Conservation (phyloP, 2,797 vertebrate species). For the Nannoperca australis region DNA sequence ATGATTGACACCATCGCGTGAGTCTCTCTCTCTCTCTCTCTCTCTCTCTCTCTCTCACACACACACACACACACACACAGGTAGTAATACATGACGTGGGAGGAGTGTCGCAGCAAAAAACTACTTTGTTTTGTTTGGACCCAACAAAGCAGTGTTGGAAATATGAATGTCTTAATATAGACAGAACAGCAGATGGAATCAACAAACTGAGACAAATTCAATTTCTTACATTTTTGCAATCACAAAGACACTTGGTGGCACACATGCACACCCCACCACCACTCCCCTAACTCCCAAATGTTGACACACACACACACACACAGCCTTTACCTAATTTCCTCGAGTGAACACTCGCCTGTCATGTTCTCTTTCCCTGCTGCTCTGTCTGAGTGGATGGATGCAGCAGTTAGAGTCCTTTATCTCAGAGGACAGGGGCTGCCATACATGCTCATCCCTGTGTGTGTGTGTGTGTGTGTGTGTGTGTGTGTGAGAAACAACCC, state of each 20-base stretch:
- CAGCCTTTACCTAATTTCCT: slow-evolving; percentile 44
- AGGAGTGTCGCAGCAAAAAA: not conserved
- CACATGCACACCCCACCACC: not conserved
- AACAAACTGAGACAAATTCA: slow-evolving; percentile 21
- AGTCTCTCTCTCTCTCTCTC: slow-evolving; percentile 70
- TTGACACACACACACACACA: slow-evolving; percentile 32
- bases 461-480: slow-evolving; percentile 29
- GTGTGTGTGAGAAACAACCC: slow-evolving; percentile 21
- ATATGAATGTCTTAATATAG: not conserved
- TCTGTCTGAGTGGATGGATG: slow-evolving; percentile 70
- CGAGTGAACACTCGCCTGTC: slow-evolving; percentile 47
- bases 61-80: too few relatives aligned
- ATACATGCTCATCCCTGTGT: slow-evolving; percentile 40
- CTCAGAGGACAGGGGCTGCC: slow-evolving; percentile 75
- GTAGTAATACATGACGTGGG: not conserved
- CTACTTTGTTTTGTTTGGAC: not conserved
- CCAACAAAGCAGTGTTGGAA: slow-evolving; percentile 2
- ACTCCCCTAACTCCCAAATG: not conserved
- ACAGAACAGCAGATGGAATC: not conserved
- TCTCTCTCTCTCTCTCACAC: not conserved
- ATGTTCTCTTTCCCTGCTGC: slow-evolving; percentile 61
- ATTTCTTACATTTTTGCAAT: slow-evolving; percentile 17
- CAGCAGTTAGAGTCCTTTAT: slow-evolving; percentile 72
- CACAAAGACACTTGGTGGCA: slow-evolving; percentile 5
- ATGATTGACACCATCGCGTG: slow-evolving; percentile 99